Base-by-base conservation (phyloP, 2,888 invertebrate species). In the Diachrysia chrysitis region DNA sequence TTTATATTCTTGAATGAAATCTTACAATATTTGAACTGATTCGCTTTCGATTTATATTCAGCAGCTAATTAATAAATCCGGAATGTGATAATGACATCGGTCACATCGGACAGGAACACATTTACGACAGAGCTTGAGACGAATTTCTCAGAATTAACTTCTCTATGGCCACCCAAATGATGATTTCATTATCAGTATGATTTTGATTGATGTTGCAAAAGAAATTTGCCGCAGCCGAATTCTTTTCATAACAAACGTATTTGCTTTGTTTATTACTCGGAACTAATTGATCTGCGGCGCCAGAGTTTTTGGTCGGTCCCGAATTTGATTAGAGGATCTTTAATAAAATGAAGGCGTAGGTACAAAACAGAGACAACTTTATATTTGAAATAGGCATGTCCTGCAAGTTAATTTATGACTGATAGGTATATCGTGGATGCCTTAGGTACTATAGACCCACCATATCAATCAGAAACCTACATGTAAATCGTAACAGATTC, bases 151-250 rank as follows among this genome's bases (percentile, higher is more conserved):
- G 95, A 94, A 94, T 71, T 83, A 84, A 85, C 87, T 89, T 90
- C 90, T 94, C 93, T 94, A 95, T 93, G 95, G 93, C 95, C 95
- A 95, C 95, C 95, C 95, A 94, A 94, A 94, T 95, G 95, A 95
- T 95, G 95, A 94, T 95, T 95, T 95, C 93, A 95, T 95, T 95
- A 95, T 94, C 93, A 89, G 93, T 94, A 95, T 95, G 94, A 95
- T 95, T 95, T 95, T 95, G 95, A 95, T 95, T 95, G 95, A 95
- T 95, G 93, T 87, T 86, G 89, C 92, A 90, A 87, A 95, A 95
- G 92, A 95, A 95, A 91, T 92, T 89, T 85, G 88, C 88, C 87
- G 83, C 89, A 88, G 89, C 84, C 90, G 90, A 91, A 95, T 95
- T 95, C 95, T 89, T 90, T 82, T 88, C 94, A 93, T 93, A 92